These are phyloP conservation scores for Trachymyrmex septentrionalis DNA, from an alignment of 1,140 invertebrate genomes.

Conservation along the genomic window DNA sequence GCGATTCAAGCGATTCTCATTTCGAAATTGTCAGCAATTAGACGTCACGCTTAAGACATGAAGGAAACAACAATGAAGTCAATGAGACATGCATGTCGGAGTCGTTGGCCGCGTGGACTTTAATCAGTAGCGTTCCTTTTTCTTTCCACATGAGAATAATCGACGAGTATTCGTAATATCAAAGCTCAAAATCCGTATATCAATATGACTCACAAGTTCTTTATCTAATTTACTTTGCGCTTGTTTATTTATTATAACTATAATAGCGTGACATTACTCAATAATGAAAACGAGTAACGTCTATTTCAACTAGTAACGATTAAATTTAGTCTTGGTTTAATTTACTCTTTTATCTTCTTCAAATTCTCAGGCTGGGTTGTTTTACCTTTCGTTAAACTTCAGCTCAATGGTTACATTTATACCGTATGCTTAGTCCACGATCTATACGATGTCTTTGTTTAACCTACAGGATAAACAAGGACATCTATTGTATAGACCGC, in stretches of 20 bases:
- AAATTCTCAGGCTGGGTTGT: too few relatives aligned
- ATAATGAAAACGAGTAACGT: background rate
- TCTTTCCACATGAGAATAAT: background rate
- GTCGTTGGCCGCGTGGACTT: conserved; percentile 33
- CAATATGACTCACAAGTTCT: background rate
- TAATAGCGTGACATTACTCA: background rate
- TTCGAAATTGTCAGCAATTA: conserved; percentile 68
- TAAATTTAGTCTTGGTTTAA: too few relatives aligned
- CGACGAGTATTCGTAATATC: background rate
- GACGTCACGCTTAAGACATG: conserved; percentile 10
- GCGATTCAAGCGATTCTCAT: conserved; percentile 48
- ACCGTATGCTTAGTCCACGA: too few relatives aligned
- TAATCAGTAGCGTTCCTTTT: background rate
- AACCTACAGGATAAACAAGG: too few relatives aligned
- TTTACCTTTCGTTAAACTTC: too few relatives aligned
- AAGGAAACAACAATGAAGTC: conserved; percentile 10
- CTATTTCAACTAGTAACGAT: background rate
- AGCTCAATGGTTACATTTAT: too few relatives aligned
- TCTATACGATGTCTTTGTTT: too few relatives aligned
- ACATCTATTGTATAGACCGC: too few relatives aligned
- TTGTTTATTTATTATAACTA: background rate
- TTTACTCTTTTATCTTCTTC: too few relatives aligned
- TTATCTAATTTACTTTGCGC: background rate
- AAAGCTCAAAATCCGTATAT: background rate
- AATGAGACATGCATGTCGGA: conserved; percentile 23